Evolutionary conservation across 2,888 invertebrate genomes (phyloP).

Genomic region (Nymphalis c-album): DNA sequence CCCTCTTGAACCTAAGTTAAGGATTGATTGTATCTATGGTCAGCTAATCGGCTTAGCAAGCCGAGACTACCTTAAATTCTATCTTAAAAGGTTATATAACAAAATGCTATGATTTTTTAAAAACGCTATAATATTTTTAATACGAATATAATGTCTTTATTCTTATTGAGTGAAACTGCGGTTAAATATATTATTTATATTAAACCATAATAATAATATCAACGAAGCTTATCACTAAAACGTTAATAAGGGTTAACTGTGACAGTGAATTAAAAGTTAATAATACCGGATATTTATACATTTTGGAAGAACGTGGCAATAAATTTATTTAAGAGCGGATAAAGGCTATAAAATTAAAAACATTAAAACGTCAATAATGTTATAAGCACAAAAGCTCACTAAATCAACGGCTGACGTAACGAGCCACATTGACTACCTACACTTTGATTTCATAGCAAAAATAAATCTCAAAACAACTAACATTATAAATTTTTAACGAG

Average conservation of each 20-base stretch:
- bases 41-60: too few relatives aligned
- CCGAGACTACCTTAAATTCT: too few relatives aligned
- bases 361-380: constrained; percentile 30
- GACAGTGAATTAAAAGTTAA: constrained; percentile 1
- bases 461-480: constrained; percentile 7
- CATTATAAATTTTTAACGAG: constrained; percentile 9
- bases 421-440: constrained; percentile 2
- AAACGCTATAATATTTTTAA: too few relatives aligned
- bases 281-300: constrained; percentile 19
- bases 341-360: constrained; percentile 25
- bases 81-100: too few relatives aligned
- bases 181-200: too few relatives aligned
- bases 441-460: constrained; percentile 15
- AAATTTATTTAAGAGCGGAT: constrained; percentile 26
- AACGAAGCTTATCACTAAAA: background rate
- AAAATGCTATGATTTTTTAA: too few relatives aligned
- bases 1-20: too few relatives aligned
- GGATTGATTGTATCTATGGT: too few relatives aligned
- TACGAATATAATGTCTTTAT: too few relatives aligned
- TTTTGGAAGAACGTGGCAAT: constrained; percentile 4
- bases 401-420: constrained; percentile 23
- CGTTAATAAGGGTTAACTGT: background rate
- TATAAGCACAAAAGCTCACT: constrained; percentile 16
- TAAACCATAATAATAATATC: too few relatives aligned
- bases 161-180: too few relatives aligned